Evolutionary conservation across 2,797 vertebrate species (phyloP), one percentile per base, ranked within the genome.

Genomic region (Schizopygopsis malacanthus): DNA sequence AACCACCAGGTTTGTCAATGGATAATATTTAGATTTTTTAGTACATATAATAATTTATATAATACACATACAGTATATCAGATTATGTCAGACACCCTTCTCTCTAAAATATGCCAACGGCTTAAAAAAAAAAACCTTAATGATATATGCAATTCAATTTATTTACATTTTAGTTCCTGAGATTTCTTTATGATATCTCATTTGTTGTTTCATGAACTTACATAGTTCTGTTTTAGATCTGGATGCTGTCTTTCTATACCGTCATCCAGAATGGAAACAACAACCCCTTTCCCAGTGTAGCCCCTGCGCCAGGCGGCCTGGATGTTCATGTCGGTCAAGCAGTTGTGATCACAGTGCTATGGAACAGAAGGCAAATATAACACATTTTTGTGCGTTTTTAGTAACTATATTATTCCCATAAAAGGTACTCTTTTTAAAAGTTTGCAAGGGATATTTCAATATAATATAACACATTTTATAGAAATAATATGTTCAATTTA

Each of bases 181-280:
- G 47, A 16, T 52, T 16, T 52, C 15, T 52, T 52, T 52, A 52
- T 52, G 50, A 52, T 52, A 16, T 52, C 50, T 52, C 5, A 10
- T 18, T 16, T 13, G 16, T 25, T 25, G n/a, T 61, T 61, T 61
- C 4, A 25, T 61, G n/a, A 61, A 61, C 97, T 96, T 94, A 99
- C 98, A 81, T 99, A 99, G 95, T 99, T 99, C 89, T 97, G 96
- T 95, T 96, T 96, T 87, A 98, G 95, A 89, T 98, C 98, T 2
- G 97, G 97, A 88, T 98, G 98, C 87, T 97, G 97, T 91, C 94
- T 94, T 92, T 99, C 97, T 65, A 99, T 96, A 90, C 97, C 97
- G 10, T 99, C 98, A 80, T 98, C 97, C 90, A 99, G 94, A 92
- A 99, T 97, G 84, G 98, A 97, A 92, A 99, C 96, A 88, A 99